A percentile compares a stretch with the other conserved stretches of the same genome.
phyloP scores from a whole-genome alignment of 2,888 invertebrate species.

The Stegophylla sp. region DNA sequence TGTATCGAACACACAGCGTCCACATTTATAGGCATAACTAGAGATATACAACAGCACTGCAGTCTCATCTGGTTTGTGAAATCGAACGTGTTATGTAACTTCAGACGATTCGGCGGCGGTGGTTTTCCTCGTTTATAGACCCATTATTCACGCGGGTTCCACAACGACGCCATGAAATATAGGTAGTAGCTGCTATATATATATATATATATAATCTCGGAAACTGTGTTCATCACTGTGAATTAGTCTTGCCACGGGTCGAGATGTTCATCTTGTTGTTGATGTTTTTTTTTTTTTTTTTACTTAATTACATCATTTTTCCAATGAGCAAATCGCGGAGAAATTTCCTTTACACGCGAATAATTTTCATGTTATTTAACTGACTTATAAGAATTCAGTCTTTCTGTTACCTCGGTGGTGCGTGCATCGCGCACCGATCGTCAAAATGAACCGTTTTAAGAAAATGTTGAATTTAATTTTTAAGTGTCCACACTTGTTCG shows the following conservation, averaged over 20 bases:
- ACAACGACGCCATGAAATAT: constrained; percentile 4
- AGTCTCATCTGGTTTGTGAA: constrained; percentile 11
- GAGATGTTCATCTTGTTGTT: constrained; percentile 19
- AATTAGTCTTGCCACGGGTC: constrained; percentile 35
- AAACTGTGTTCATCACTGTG: constrained; percentile 25
- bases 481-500: constrained; percentile 28
- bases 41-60: background rate
- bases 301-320: constrained; percentile 17
- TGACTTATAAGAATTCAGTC: constrained; percentile 20
- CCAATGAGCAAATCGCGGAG: constrained; percentile 24
- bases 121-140: constrained; percentile 7
- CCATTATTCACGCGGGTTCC: background rate
- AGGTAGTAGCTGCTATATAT: too few relatives aligned
- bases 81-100: constrained; percentile 30
- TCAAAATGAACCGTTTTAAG: constrained; percentile 22
- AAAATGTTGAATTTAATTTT: constrained; percentile 29
- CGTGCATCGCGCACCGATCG: background rate
- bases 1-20: background rate
- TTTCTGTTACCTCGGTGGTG: background rate
- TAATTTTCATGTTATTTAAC: constrained; percentile 28
- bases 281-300: too few relatives aligned
- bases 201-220: background rate
- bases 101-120: constrained; percentile 2
- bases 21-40: background rate
- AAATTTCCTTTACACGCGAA: constrained; percentile 21